Evolutionary conservation across 2,888 invertebrate genomes (phyloP).

Genomic region (Bembecia ichneumoniformis): DNA sequence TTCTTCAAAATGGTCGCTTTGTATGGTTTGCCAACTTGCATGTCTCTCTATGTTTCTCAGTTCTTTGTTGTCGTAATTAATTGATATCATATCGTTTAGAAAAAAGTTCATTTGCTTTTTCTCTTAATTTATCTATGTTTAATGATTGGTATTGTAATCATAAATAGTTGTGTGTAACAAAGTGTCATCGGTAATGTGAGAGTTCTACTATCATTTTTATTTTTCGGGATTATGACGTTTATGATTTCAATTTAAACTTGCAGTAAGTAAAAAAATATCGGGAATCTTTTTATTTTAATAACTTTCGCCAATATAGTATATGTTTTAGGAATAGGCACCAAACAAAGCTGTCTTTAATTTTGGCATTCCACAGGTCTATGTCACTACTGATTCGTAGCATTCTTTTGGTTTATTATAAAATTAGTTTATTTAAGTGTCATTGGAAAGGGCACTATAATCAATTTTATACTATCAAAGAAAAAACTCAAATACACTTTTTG

Average conservation of each 20-base stretch:
- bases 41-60: constrained; percentile 68
- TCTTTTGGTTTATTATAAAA: constrained; percentile 15
- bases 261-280: constrained; percentile 41
- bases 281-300: constrained; percentile 34
- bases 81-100: constrained; percentile 30
- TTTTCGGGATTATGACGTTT: constrained; percentile 59
- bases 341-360: constrained; percentile 62
- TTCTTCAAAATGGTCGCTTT: constrained; percentile 82
- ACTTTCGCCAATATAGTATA: constrained; percentile 10
- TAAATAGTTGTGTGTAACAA: constrained; percentile 42
- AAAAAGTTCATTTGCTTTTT: constrained; percentile 27
- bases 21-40: constrained; percentile 76
- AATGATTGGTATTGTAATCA: constrained; percentile 26
- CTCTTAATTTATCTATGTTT: constrained; percentile 27
- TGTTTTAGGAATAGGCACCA: constrained; percentile 17
- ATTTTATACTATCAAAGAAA: neutral
- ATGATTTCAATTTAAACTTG: constrained; percentile 40
- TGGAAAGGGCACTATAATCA: neutral
- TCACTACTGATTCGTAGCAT: constrained; percentile 51
- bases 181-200: constrained; percentile 72
- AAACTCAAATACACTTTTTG: too few species aligned
- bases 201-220: constrained; percentile 58
- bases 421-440: neutral
- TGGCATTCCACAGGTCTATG: constrained; percentile 62
- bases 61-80: constrained; percentile 67